Evolutionary conservation across 1,140 invertebrate genomes (phyloP).

Genomic region (Bombus waltoni): DNA sequence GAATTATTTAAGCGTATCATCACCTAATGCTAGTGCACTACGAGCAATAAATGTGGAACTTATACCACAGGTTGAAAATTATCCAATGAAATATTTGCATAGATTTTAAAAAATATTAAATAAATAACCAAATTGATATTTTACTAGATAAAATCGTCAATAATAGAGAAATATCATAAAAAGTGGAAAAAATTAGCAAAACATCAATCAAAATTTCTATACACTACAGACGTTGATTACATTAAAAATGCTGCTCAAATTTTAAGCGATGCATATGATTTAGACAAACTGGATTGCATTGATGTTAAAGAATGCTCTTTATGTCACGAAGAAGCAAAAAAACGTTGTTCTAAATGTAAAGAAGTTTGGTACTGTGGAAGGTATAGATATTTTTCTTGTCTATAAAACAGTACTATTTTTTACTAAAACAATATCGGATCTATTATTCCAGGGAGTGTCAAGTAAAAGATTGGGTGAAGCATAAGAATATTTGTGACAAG

Average conservation of each 20-base stretch:
- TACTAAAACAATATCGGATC: background rate
- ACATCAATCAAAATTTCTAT: slow-evolving; percentile 82
- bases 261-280: slow-evolving; percentile 80
- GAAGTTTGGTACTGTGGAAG: slow-evolving; percentile 83
- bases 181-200: slow-evolving; percentile 85
- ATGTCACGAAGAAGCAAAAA: slow-evolving; percentile 78
- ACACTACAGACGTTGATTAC: slow-evolving; percentile 81
- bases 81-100: slow-evolving; percentile 2
- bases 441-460: slow-evolving; percentile 79
- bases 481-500: slow-evolving; percentile 75
- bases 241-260: slow-evolving; percentile 83
- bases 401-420: slow-evolving; percentile 10
- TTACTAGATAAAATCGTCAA: slow-evolving; percentile 81
- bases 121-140: slow-evolving; percentile 2
- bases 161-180: slow-evolving; percentile 80
- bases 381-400: slow-evolving; percentile 63
- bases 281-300: slow-evolving; percentile 80
- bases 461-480: slow-evolving; percentile 80
- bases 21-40: slow-evolving; percentile 69
- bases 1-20: slow-evolving; percentile 80
- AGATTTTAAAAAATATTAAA: background rate
- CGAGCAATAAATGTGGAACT: slow-evolving; percentile 84
- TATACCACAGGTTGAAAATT: slow-evolving; percentile 80
- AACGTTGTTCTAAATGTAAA: slow-evolving; percentile 83
- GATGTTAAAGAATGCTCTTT: slow-evolving; percentile 76